Percentiles rank a stretch among this genome's conserved stretches.
Conservation (phyloP, 1,140 invertebrate species). For the Brachystomella parvula region DNA sequence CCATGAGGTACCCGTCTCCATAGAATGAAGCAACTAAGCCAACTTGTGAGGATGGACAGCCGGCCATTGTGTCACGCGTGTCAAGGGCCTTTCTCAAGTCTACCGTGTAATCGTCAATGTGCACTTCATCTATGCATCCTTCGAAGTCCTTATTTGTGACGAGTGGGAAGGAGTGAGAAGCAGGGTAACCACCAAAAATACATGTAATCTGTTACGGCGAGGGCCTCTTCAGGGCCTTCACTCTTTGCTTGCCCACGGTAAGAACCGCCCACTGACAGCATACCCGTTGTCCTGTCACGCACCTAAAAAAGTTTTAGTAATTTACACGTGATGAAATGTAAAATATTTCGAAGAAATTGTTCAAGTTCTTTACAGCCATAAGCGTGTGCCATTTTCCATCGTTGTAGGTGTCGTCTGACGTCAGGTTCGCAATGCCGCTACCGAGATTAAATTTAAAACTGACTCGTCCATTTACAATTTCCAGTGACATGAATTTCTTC, state of each 20-base stretch:
- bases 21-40: slow-evolving; percentile 26
- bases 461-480: slow-evolving; percentile 49
- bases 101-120: slow-evolving; percentile 61
- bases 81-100: slow-evolving; percentile 70
- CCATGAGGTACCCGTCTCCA: slow-evolving; percentile 29
- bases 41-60: slow-evolving; percentile 56
- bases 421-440: slow-evolving; percentile 50
- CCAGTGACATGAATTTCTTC: slow-evolving; percentile 70
- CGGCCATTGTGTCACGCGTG: slow-evolving; percentile 68
- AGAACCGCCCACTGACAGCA: slow-evolving; percentile 53
- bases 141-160: slow-evolving; percentile 73
- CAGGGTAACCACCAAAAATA: slow-evolving; percentile 83
- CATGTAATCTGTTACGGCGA: slow-evolving; percentile 58
- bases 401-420: slow-evolving; percentile 57
- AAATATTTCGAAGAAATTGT: too few relatives aligned
- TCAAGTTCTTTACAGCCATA: slow-evolving; percentile 53
- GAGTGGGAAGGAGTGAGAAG: slow-evolving; percentile 54
- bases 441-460: slow-evolving; percentile 58
- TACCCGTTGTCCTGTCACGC: slow-evolving; percentile 56
- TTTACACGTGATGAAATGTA: too few relatives aligned
- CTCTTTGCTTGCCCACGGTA: slow-evolving; percentile 41
- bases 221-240: slow-evolving; percentile 43
- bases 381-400: slow-evolving; percentile 76
- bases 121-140: slow-evolving; percentile 82
- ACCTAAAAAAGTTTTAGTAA: slow-evolving; percentile 9